Conservation (phyloP, 2,888 invertebrate species). For the Rhyacophila evoluta region DNA sequence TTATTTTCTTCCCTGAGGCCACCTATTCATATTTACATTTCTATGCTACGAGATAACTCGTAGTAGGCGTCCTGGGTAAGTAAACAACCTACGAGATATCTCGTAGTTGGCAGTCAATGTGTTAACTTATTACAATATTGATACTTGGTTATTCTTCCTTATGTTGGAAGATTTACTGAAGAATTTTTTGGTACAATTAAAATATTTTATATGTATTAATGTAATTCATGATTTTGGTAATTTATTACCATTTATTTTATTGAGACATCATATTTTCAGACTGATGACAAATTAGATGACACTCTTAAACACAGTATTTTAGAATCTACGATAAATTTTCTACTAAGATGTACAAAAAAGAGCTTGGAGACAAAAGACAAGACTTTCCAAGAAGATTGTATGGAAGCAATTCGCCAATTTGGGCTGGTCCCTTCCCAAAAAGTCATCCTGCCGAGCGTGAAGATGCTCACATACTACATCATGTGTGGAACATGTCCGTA, state of each 20-base stretch:
- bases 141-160: no score
- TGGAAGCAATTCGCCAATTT: slow-evolving; percentile 69
- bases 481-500: slow-evolving; percentile 74
- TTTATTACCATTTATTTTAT: not conserved
- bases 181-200: no score
- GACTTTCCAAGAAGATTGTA: slow-evolving; percentile 68
- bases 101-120: no score
- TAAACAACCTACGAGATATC: no score
- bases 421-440: slow-evolving; percentile 62
- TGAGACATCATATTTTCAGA: slow-evolving; percentile 55
- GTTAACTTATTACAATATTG: no score
- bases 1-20: no score
- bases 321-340: slow-evolving; percentile 62
- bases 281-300: slow-evolving; percentile 57
- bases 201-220: no score
- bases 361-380: slow-evolving; percentile 69
- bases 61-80: no score
- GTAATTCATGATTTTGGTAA: no score
- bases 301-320: slow-evolving; percentile 63
- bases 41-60: no score
- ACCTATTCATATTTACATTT: no score
- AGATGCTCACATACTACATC: slow-evolving; percentile 72
- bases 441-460: slow-evolving; percentile 65
- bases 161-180: no score
- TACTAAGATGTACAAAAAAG: slow-evolving; percentile 65